Evolutionary conservation across 2,113 vertebrate genomes (phyloP).

Genomic region (Rhagologus leucostigma): DNA sequence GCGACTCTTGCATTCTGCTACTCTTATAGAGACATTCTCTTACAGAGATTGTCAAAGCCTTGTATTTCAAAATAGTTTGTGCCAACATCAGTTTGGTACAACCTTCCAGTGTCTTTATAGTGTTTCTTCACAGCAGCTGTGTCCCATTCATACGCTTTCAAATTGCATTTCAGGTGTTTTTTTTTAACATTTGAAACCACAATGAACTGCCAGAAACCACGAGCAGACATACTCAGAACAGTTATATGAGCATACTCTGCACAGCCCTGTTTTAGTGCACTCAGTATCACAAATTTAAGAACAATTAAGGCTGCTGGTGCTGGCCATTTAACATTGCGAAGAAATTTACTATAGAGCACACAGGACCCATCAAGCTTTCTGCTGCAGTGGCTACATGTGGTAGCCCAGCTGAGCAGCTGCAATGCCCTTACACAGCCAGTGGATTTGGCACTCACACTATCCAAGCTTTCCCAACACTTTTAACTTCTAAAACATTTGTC

Average conservation of each 20-base stretch:
- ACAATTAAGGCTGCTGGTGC: background rate
- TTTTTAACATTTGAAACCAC: background rate
- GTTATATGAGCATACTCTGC: background rate
- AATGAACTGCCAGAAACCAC: background rate
- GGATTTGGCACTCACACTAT: background rate
- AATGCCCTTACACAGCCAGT: background rate
- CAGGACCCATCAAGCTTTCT: background rate
- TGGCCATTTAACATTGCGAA: background rate
- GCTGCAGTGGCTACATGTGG: background rate
- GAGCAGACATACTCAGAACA: background rate
- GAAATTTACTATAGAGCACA: background rate
- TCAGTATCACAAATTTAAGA: background rate
- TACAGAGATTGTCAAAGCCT: background rate
- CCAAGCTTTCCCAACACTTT: background rate
- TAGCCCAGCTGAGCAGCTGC: background rate
- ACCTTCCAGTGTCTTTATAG: background rate
- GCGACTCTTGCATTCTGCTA: background rate
- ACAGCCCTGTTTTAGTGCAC: background rate
- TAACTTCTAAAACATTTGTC: background rate
- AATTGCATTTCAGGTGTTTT: background rate
- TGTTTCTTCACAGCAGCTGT: background rate
- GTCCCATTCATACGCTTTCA: background rate
- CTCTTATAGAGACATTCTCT: background rate
- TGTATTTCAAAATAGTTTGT: background rate
- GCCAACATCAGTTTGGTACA: background rate